Conservation (phyloP, 2,888 invertebrate genomes). For the Hymenopus coronatus region DNA sequence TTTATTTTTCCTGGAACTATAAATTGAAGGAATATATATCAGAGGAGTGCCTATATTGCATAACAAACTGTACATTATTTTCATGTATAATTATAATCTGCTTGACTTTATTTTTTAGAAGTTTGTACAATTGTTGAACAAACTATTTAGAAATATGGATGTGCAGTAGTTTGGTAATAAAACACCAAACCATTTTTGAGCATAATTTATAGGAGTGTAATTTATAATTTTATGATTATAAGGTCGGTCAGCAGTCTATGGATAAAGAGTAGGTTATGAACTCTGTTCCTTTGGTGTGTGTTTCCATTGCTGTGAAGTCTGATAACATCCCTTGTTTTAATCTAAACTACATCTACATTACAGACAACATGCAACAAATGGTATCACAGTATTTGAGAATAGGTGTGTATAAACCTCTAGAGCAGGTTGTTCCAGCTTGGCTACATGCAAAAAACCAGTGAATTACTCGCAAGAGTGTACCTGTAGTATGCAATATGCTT, state of each 20-base stretch:
- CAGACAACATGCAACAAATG: neutral
- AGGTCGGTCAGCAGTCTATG: neutral
- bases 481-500: too few relatives aligned
- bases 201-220: constrained; percentile 7
- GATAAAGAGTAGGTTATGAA: neutral
- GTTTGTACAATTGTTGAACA: constrained; percentile 17
- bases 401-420: neutral
- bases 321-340: neutral
- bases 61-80: constrained; percentile 1
- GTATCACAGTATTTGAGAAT: neutral
- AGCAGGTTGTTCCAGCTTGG: too few relatives aligned
- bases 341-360: neutral
- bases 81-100: neutral
- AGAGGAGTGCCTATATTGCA: neutral
- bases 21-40: neutral
- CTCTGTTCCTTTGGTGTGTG: neutral
- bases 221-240: neutral
- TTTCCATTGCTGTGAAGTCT: neutral
- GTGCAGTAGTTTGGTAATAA: neutral
- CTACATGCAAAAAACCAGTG: too few relatives aligned
- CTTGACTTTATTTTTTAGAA: constrained; percentile 13
- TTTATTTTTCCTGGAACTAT: neutral
- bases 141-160: constrained; percentile 7
- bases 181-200: neutral
- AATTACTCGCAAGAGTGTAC: too few relatives aligned